Evolutionary conservation across 2,888 invertebrate species (phyloP), one percentile per base, ranked within the genome.

Genomic region (Aphodius sticticus): DNA sequence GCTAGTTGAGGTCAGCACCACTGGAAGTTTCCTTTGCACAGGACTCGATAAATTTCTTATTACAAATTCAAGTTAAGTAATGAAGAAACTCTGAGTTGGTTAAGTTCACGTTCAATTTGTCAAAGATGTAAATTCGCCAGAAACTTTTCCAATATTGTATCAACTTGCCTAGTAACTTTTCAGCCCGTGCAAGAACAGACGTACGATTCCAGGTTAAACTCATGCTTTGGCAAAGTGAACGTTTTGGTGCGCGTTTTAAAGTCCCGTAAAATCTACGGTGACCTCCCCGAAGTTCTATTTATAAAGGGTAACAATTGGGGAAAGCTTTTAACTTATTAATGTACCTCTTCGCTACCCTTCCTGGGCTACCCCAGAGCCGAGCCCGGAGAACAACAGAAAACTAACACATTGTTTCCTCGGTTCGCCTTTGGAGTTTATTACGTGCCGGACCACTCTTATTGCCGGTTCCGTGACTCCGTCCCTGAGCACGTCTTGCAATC

Each of bases 271-370:
- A 74, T 74, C 35, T n/a, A 74, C n/a, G 37, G 36, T 74, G 36
- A 71, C 74, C 74, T 74, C 35, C 26, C 35, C 37, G 36, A n/a
- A 36, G n/a, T 37, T n/a, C 74, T n/a, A 74, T 74, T 74, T 74
- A 74, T 74, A 74, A 37, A 36, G 35, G 74, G 37, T 74, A 35
- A 15, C 74, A 35, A 74, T 37, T n/a, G 74, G 53, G 37, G 74
- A 74, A 74, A 74, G 74, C 74, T 74, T 74, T 74, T 74, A 74
- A 74, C 74, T 74, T 74, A 74, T 74, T 74, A 74, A 74, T 74
- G 74, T 37, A 36, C 53, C 53, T 53, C 53, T 53, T 53, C 53
- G 53, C 53, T 53, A 53, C 53, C 53, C 53, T 53, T 53, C 53
- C 53, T 53, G 53, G 53, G 53, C 9, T 53, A 53, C 6, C 53